Base-by-base conservation (phyloP, 2,113 vertebrate genomes). In the Thomomys bottae region DNA sequence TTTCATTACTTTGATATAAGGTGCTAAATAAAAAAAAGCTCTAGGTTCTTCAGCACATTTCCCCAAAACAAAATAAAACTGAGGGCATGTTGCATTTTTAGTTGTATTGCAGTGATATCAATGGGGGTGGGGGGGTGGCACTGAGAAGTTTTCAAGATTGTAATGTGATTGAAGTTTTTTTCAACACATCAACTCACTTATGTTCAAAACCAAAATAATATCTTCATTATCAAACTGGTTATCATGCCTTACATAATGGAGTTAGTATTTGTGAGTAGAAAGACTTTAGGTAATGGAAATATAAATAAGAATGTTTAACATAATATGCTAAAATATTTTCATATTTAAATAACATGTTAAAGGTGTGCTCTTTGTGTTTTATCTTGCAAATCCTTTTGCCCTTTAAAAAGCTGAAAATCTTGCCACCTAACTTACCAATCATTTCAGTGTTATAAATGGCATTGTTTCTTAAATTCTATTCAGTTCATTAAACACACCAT, bases 311-410 rank as follows among this genome's bases (percentile, higher is more conserved):
- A 98, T 98, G 98, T 98, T 98, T 98, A 98, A 98, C 98, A 97
- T 98, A 98, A 98, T 98, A 98, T 98, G 97, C 97, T 97, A 98
- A 98, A 98, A 97, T 98, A 98, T 98, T 98, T 98, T 98, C 98
- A 98, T 98, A 98, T 97, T 98, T 98, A 98, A 98, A 98, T 98
- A 98, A 98, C 98, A 97, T 98, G 98, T 98, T 97, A 98, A 97
- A 97, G 95, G 97, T 98, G 98, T 97, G 98, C 97, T 98, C 98
- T 98, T 97, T 98, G 97, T 98, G 97, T 98, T 98, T 98, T 98
- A 96, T 97, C 97, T 97, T 97, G 97, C 97, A 97, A 96, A 94
- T 97, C 94, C 87, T 97, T 97, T 94, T 76, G 96, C 97, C 95
- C 96, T 97, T 97, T 96, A 94, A 97, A 96, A 97, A 96, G 97